Conservation (phyloP, 2,888 invertebrate species). For the Sphaerophoria taeniata region DNA sequence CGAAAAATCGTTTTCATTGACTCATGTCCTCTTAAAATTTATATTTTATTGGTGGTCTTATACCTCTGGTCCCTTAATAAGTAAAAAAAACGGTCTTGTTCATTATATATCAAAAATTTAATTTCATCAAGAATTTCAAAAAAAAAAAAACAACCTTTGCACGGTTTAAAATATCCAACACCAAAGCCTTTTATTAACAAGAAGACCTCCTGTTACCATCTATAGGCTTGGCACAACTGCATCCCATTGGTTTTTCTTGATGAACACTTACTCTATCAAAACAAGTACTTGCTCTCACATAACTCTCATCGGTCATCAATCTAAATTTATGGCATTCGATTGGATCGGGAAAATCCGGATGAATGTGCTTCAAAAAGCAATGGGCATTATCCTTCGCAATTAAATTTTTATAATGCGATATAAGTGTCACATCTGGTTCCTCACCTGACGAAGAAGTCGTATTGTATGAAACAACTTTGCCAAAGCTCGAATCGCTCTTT, state of each 20-base stretch:
- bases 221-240: background rate
- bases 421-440: background rate
- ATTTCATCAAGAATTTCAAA: no score
- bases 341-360: constrained; percentile 25
- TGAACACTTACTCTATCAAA: constrained; percentile 2
- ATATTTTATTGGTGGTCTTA: no score
- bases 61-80: no score
- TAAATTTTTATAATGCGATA: background rate
- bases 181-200: background rate
- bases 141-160: no score
- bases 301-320: constrained; percentile 1
- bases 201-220: constrained; percentile 1
- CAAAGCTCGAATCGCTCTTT: background rate
- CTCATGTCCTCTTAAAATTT: no score
- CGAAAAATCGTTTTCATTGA: no score
- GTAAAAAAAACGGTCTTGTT: no score
- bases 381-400: background rate
- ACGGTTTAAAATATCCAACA: background rate
- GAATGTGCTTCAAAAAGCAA: background rate
- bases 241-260: background rate
- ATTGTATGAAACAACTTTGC: background rate
- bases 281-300: constrained; percentile 25
- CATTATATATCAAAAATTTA: no score
- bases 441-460: background rate
- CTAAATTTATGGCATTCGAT: background rate